Base-by-base conservation (phyloP, 2,888 invertebrate genomes). In the Aspidapion aeneum region DNA sequence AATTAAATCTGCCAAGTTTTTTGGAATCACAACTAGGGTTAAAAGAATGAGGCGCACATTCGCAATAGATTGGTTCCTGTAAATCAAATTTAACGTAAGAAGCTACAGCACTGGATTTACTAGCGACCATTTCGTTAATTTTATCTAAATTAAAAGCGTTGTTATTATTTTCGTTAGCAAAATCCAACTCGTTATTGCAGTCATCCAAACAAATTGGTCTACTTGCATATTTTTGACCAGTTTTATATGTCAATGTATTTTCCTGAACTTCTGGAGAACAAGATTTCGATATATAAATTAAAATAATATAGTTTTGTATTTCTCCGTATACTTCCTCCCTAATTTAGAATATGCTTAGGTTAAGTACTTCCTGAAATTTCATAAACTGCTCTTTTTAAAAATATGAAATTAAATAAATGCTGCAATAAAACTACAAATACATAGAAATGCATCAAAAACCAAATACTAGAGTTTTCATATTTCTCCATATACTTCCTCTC, bases 141-240 rank as follows among this genome's bases (percentile, higher is more conserved):
- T n/a, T n/a, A n/a, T n/a, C n/a, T n/a, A n/a, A n/a, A n/a, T n/a
- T n/a, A 21, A 18, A 59, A 60, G 55, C 62, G 59, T 52, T 61
- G 62, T 35, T n/a, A n/a, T 7, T 52, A 49, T 57, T 63, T 54
- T 62, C 64, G 20, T 63, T 55, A 60, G 56, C 56, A 58, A 17
- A 54, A 61, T 61, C 49, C n/a, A 58, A 56, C 50, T 55, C 60
- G 61, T 50, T 55, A 51, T 62, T 60, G 63, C 55, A 22, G 50
- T 18, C 7, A 18, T 21, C 20, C 56, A 52, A 18, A 61, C 61
- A 57, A 67, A 64, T 61, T 69, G 74, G 69, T 69, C 75, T 79
- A 79, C 79, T 79, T 78, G 79, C 77, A 77, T 76, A 74, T 63
- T 69, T 68, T 55, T 58, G 63, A 50, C 61, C 62, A 54, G 21